Evolutionary conservation across 1,140 invertebrate genomes (phyloP), one percentile per base, ranked within the genome.

Genomic region (Aleiodes sp.): DNA sequence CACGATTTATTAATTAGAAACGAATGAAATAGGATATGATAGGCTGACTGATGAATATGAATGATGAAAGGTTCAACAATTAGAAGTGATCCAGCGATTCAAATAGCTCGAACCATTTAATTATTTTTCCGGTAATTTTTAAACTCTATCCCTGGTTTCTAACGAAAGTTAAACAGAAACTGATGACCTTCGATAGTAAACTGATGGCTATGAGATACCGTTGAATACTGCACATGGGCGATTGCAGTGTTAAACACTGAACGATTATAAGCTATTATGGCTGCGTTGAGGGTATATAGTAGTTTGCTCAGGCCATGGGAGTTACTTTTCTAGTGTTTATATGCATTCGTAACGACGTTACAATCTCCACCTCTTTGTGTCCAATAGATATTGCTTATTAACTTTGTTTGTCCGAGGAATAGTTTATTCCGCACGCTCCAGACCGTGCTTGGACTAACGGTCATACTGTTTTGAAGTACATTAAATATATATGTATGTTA

Each of bases 361-460:
- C 76, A 65, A 72, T 29, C 70, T 64, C 67, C 73, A 70, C 41
- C 61, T 46, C 39, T 73, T 61, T 56, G 76, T 52, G 31, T 64
- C 62, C 41, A 57, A 70, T 68, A 70, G 60, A 75, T 78, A 81
- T 83, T 77, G 81, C 80, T 83, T 84, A 83, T 84, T 84, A 83
- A 83, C 78, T 82, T 78, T 79, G 79, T 82, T 79, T 76, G 78
- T 77, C 77, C 72, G 73, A n/a, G 76, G 74, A 76, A 74, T 73
- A 70, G 67, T 63, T 70, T 73, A 71, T 74, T n/a, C 74, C 72
- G 75, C 77, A 74, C 72, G 70, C 56, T 28, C 46, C n/a, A 59
- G 65, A 37, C 33, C n/a, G n/a, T n/a, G n/a, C n/a, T n/a, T 76
- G 75, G 75, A 76, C 76, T 83, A 83, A 82, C 80, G 82, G 80